Evolutionary conservation across 1,140 invertebrate genomes (phyloP), one percentile per base, ranked within the genome.

Genomic region (Neodiprion lecontei): DNA sequence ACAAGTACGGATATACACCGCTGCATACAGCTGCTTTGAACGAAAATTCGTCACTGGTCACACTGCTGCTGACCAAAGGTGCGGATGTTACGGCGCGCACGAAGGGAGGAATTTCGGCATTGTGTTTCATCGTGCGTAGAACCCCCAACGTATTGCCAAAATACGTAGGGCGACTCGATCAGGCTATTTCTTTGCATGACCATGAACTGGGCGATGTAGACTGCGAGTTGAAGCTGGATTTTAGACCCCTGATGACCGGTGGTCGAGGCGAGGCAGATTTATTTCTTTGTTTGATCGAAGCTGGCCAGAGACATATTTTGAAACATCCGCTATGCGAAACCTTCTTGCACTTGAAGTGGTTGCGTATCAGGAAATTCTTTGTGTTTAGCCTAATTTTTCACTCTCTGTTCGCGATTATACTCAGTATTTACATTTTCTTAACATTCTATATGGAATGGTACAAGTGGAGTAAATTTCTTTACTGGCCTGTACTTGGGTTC

Each of bases 21-120:
- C 84, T 97, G 11, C 95, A 97, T 84, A 91, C 96, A 50, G 95
- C 95, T 1, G 96, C 95, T 0, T 87, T 96, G 5, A 95, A 96
- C 83, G 95, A 96, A 85, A 94, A 93, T 76, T 94, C 95, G 7
- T 89, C 90, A 28, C 94, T 94, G 79, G 95, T 95, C 0, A 89
- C 93, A 72, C 86, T 96, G 23, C 88, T 97, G 17, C 85, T 97
- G 71, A 92, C 88, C 82, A 93, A 91, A 82, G 96, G 95, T 1
- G 96, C 94, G 0, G 94, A 97, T 81, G 92, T 97, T 0, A 96
- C 95, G 7, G 89, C 92, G 0, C 88, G 92, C 71, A 96, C 95
- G 0, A 95, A 95, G 77, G 95, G 95, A 1, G 93, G 94, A 10
- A 90, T 95, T 1, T 94, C 94, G 1, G 95, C 92, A 0, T 81